Evolutionary conservation across 92 coral and sea anemone genomes (phyloP), one percentile per base, ranked within the genome.

Genomic region (Muricea muricata): DNA sequence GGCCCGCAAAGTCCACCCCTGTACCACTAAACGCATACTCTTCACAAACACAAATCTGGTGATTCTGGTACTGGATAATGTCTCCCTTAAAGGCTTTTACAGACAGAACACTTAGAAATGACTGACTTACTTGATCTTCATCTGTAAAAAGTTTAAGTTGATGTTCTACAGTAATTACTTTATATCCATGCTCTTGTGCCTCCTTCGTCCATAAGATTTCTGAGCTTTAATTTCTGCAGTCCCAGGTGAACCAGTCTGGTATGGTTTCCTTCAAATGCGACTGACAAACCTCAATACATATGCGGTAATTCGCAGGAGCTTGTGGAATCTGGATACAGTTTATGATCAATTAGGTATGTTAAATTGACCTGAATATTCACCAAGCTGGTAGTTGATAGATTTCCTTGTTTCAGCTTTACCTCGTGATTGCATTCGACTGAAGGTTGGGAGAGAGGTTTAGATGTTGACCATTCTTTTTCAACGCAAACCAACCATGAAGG

Each of bases 281-380:
- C 23, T 41, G 23, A 74, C 8, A 29, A 46, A 74, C 26, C 80
- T 41, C 58, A 45, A 41, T 46, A 73, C 79, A 40, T 34, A 45
- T n/a, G 58, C 79, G 28, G 79, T 73, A 23, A 73, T 73, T 46
- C 79, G 79, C 34, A 73, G 9, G 24, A 73, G 57, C 28, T 60
- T 10, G 46, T 41, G 58, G 29, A 40, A 45, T 25, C 58, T 73
- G 55, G 52, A 34, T 39, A 73, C 24, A 34, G 34, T 45, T 40
- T 45, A 45, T n/a, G 35, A 25, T 39, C 46, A 39, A 73, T 20
- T 20, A 73, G 14, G 46, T 73, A 39, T 5, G 60, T 26, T 40
- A 73, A 21, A 46, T 73, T 73, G 26, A 45, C 57, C 23, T 39
- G 50, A 23, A 2, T 39, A 40, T 29, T 47, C 33, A 21, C 58